Conservation (phyloP, 2,797 vertebrate genomes). For the Podargus strigoides region DNA sequence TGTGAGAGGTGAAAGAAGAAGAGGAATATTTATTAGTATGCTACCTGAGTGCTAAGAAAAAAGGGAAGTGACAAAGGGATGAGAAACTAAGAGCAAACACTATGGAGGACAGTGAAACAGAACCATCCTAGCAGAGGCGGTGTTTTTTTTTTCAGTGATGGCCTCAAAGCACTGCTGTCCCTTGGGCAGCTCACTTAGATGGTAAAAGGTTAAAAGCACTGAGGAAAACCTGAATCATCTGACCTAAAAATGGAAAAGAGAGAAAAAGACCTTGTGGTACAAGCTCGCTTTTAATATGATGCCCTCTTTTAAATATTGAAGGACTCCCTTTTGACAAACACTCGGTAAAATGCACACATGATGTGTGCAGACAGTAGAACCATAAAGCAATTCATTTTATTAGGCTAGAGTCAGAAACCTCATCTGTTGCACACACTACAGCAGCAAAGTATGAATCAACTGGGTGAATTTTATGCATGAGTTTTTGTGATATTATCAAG, state of each 20-base stretch:
- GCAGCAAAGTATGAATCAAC: not conserved
- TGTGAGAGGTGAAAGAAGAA: not conserved
- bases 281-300: not conserved
- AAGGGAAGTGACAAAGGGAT: not conserved
- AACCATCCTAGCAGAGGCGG: not conserved
- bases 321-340: not conserved
- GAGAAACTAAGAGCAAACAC: not conserved
- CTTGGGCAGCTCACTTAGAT: not conserved
- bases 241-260: slow-evolving; percentile 28
- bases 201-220: slow-evolving; percentile 34
- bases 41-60: not conserved
- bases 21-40: not conserved
- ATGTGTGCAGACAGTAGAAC: not conserved
- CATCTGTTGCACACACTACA: not conserved
- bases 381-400: not conserved
- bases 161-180: not conserved
- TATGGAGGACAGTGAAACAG: not conserved
- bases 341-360: not conserved
- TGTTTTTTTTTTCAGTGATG: not conserved
- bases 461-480: not conserved
- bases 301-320: not conserved
- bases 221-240: slow-evolving; percentile 60
- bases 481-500: not conserved
- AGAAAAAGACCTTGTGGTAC: not conserved
- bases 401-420: not conserved